A percentile compares a stretch with the other conserved stretches of the same genome.
Conservation (phyloP, 2,888 invertebrate genomes). For the Papilio demoleus region DNA sequence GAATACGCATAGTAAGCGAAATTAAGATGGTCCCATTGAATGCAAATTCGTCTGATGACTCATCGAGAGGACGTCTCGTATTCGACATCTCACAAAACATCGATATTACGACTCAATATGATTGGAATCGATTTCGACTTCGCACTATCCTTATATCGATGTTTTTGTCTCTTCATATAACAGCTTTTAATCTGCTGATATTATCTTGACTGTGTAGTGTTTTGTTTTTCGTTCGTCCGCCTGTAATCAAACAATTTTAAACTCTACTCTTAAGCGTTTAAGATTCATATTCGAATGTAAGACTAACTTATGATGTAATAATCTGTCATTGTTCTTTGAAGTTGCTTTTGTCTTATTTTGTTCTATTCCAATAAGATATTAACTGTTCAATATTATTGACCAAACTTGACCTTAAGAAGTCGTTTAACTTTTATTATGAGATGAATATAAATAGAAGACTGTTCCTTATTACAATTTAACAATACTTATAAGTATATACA, state of each 20-base stretch:
- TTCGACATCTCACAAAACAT: constrained; percentile 29
- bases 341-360: constrained; percentile 22
- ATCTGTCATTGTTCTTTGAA: constrained; percentile 16
- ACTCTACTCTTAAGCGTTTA: background rate
- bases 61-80: constrained; percentile 40
- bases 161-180: constrained; percentile 22
- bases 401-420: background rate
- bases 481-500: background rate
- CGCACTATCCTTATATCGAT: constrained; percentile 19
- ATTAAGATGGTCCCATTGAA: constrained; percentile 49
- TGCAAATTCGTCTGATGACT: constrained; percentile 51
- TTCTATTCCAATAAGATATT: constrained; percentile 15
- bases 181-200: constrained; percentile 2
- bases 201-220: constrained; percentile 4
- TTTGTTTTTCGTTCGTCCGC: background rate
- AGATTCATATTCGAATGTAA: background rate
- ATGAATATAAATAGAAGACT: too few species aligned
- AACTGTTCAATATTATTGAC: constrained; percentile 7
- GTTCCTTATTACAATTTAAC: too few species aligned
- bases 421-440: too few species aligned
- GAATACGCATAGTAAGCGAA: constrained; percentile 42
- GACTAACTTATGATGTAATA: constrained; percentile 2
- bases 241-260: background rate
- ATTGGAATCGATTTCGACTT: constrained; percentile 42
- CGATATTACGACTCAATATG: constrained; percentile 41